Conservation (phyloP, 1,140 invertebrate genomes). For the Diprion similis region DNA sequence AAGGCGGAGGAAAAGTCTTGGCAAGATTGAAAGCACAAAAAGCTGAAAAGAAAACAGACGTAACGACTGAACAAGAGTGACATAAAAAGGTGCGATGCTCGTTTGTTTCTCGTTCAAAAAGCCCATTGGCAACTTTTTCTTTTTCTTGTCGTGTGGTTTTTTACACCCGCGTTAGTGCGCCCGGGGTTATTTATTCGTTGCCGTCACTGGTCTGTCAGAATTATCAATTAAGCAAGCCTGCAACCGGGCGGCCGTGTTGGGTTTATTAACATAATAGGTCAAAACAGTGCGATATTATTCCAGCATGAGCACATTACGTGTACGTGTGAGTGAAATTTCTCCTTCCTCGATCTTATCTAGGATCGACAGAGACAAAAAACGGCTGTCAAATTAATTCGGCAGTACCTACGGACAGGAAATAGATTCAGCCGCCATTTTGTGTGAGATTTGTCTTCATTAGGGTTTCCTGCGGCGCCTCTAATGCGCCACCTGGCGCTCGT, state of each 20-base stretch:
- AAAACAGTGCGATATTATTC: neutral
- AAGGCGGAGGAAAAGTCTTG: neutral
- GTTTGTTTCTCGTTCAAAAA: neutral
- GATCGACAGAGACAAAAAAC: slow-evolving; percentile 8
- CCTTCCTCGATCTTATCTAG: neutral
- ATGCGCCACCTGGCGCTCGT: slow-evolving; percentile 48
- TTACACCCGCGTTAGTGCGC: neutral
- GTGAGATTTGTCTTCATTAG: slow-evolving; percentile 61
- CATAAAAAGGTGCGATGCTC: neutral
- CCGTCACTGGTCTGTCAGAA: neutral
- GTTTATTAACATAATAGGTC: neutral
- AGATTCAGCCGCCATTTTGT: slow-evolving; percentile 50
- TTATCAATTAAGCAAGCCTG: neutral
- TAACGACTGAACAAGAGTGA: neutral
- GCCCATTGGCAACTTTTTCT: neutral
- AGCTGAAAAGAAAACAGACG: neutral
- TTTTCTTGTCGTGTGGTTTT: neutral
- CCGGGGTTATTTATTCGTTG: neutral
- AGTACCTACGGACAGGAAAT: slow-evolving; percentile 41
- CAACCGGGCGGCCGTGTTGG: neutral
- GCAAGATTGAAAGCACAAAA: neutral
- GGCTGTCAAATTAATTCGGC: slow-evolving; percentile 36
- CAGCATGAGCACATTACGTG: no score
- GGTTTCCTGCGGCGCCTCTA: slow-evolving; percentile 48
- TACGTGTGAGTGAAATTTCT: neutral